These are phyloP conservation scores for Karalla daura DNA, from an alignment of 2,797 vertebrate species.

Conservation along the genomic window DNA sequence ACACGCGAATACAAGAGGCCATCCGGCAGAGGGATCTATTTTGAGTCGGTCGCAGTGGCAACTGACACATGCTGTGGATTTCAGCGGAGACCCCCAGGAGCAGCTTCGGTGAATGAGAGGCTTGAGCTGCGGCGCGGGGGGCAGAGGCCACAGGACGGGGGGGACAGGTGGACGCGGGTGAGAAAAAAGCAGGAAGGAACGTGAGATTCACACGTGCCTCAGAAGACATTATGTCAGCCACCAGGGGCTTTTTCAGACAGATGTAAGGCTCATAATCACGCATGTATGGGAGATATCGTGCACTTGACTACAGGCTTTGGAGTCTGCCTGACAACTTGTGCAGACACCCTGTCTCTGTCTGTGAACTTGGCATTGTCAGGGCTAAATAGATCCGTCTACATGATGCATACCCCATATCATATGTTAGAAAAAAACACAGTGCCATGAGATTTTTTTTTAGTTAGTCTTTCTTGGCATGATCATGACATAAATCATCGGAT, in stretches of 20 bases:
- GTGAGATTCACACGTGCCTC: slow-evolving; percentile 54
- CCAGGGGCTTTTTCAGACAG: slow-evolving; percentile 33
- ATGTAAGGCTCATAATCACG: slow-evolving; percentile 35
- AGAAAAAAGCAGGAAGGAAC: slow-evolving; percentile 32
- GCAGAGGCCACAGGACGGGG: slow-evolving; percentile 33
- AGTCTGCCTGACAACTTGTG: slow-evolving; percentile 45
- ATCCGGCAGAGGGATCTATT: slow-evolving; percentile 66
- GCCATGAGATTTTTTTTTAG: not conserved
- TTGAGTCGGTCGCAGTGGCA: slow-evolving; percentile 59
- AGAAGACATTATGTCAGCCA: slow-evolving; percentile 55
- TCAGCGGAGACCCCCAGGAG: slow-evolving; percentile 31
- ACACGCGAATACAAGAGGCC: slow-evolving; percentile 35
- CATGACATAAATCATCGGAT: not conserved
- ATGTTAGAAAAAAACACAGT: not conserved
- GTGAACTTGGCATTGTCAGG: not conserved
- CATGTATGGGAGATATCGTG: slow-evolving; percentile 13
- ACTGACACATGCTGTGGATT: slow-evolving; percentile 66
- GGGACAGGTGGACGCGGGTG: slow-evolving; percentile 55
- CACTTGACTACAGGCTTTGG: slow-evolving; percentile 16
- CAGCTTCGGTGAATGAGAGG: slow-evolving; percentile 44
- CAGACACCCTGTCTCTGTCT: slow-evolving; percentile 26
- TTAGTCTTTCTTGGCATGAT: not conserved
- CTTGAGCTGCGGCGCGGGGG: slow-evolving; percentile 25
- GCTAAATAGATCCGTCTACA: not conserved
- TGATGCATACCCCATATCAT: not conserved